These are phyloP conservation scores for Marmota monax DNA, from an alignment of 2,113 vertebrate species.

Conservation along the genomic window DNA sequence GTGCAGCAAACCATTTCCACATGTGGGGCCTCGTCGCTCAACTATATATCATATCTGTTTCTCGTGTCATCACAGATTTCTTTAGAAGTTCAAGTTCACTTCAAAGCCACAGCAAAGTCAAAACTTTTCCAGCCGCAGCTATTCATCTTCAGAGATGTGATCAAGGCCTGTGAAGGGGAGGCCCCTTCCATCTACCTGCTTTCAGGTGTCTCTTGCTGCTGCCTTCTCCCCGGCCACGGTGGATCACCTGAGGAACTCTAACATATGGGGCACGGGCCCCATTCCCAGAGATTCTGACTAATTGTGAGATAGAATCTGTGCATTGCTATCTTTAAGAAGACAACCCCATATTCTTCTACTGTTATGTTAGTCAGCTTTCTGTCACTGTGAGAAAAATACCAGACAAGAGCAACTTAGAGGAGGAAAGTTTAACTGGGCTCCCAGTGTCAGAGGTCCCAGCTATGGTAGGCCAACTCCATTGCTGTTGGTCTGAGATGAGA, in stretches of 20 bases:
- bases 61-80: conserved; percentile 63
- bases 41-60: conserved; percentile 70
- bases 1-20: conserved; percentile 67
- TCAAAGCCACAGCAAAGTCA: conserved; percentile 67
- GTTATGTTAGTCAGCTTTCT: background rate
- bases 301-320: background rate
- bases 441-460: no score
- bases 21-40: conserved; percentile 30
- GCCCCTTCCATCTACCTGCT: background rate
- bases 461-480: no score
- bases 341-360: background rate
- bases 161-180: background rate
- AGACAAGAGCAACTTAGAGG: no score
- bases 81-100: conserved; percentile 77
- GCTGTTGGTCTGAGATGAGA: no score
- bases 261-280: no score
- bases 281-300: background rate
- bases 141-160: conserved; percentile 37
- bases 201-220: background rate
- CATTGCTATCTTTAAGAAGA: background rate
- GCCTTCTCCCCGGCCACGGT: background rate
- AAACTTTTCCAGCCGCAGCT: conserved; percentile 65
- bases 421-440: no score
- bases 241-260: background rate
- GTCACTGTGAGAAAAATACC: no score